Evolutionary conservation across 2,797 vertebrate species (phyloP).

Genomic region (Siniperca undulata): DNA sequence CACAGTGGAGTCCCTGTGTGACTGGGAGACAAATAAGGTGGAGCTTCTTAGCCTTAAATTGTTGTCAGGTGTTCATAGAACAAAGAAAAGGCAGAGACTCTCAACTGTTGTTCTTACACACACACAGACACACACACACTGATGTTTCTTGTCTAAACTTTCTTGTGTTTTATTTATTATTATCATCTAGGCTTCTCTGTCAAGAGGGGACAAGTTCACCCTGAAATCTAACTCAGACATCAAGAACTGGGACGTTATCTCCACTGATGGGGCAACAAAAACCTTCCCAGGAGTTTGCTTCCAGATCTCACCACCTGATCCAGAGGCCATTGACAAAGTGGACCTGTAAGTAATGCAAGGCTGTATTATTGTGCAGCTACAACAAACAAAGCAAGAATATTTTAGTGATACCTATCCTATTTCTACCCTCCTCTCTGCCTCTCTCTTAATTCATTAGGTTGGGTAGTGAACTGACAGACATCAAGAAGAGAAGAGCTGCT

Average conservation of each 20-base stretch:
- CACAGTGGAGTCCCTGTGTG: constrained; percentile 92
- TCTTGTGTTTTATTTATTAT: not conserved
- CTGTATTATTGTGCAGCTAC: not conserved
- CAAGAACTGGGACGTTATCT: constrained; percentile 89
- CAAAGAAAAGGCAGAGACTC: not conserved
- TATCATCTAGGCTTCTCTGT: constrained; percentile 84
- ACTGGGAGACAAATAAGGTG: constrained; percentile 91
- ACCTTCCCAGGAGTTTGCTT: constrained; percentile 92
- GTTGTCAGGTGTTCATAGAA: not conserved
- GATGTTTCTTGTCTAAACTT: not conserved
- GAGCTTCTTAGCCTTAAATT: not conserved
- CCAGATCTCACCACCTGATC: constrained; percentile 91
- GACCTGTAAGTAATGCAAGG: constrained; percentile 84
- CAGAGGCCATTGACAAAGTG: constrained; percentile 87
- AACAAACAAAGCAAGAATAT: constrained; percentile 2
- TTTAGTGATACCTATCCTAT: not conserved
- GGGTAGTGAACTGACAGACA: constrained; percentile 86
- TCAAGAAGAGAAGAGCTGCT: constrained; percentile 89
- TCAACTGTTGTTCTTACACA: not conserved
- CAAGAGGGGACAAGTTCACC: constrained; percentile 87
- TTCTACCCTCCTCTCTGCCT: not conserved
- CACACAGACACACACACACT: not conserved
- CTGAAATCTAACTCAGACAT: constrained; percentile 89
- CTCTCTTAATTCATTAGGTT: constrained; percentile 80
- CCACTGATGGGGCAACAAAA: constrained; percentile 80